phyloP scores from a whole-genome alignment of 2,113 vertebrate genomes.

The Entelurus aequoreus region DNA sequence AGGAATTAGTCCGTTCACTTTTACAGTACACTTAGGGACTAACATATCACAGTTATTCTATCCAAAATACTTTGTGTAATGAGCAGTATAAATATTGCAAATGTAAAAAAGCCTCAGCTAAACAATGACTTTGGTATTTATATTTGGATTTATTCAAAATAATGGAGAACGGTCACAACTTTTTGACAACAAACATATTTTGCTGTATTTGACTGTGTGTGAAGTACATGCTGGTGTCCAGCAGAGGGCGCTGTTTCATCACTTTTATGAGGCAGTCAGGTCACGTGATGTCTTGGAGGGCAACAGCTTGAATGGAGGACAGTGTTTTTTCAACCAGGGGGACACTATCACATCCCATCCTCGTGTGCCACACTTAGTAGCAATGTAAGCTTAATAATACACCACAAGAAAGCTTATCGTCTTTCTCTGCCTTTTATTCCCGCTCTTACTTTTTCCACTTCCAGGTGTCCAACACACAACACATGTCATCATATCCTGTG shows the following conservation, averaged over 20 bases:
- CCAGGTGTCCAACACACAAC: no score
- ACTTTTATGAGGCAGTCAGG: no score
- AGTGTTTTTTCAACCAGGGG: conserved; percentile 1
- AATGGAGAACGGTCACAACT: neutral
- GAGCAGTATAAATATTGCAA: neutral
- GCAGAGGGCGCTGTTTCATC: conserved; percentile 32
- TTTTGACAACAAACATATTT: neutral
- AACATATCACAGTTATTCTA: neutral
- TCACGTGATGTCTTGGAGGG: no score
- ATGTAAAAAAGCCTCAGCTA: neutral
- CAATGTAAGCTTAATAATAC: no score
- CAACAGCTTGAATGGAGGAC: neutral
- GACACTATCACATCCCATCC: no score
- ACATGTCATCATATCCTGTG: no score
- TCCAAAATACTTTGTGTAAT: neutral
- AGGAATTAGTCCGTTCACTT: neutral
- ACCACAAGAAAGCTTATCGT: no score
- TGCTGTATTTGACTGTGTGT: neutral
- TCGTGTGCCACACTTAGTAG: no score
- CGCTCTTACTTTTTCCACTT: no score
- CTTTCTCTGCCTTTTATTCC: no score
- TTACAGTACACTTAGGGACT: no score
- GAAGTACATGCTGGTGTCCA: conserved; percentile 16
- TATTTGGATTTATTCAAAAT: neutral
- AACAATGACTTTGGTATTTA: neutral